Percentiles rank a stretch among this genome's conserved stretches.
Conservation (phyloP, 2,888 invertebrate species). For the Spicauda simplicius region DNA sequence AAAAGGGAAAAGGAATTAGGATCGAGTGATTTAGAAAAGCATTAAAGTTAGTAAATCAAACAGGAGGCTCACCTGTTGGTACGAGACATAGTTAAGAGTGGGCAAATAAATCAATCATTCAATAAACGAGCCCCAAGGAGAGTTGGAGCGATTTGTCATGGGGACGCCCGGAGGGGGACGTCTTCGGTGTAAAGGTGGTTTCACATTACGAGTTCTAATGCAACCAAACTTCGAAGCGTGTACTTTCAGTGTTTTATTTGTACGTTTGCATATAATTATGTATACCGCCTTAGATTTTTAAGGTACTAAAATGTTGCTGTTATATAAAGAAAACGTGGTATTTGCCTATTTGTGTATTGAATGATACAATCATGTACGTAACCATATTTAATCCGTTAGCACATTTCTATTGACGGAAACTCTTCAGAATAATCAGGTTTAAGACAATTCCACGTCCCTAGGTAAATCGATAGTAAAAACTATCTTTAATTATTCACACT, state of each 20-base stretch:
- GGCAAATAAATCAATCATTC: slow-evolving; percentile 80
- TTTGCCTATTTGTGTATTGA: too few relatives aligned
- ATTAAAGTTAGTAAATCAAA: slow-evolving; percentile 80
- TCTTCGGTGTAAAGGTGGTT: slow-evolving; percentile 33
- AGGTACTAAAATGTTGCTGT: too few relatives aligned
- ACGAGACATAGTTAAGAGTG: slow-evolving; percentile 52
- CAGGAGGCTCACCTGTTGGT: slow-evolving; percentile 73
- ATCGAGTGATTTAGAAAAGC: slow-evolving; percentile 69
- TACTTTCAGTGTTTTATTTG: too few relatives aligned
- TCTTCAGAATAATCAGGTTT: too few relatives aligned
- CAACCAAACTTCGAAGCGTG: not conserved
- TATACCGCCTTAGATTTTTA: not conserved
- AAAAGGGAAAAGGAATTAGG: slow-evolving; percentile 75
- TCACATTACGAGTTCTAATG: slow-evolving; percentile 8
- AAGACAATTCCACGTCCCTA: too few relatives aligned
- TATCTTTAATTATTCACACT: too few relatives aligned
- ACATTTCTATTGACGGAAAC: too few relatives aligned
- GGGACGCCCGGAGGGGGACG: slow-evolving; percentile 40
- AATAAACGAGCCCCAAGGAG: slow-evolving; percentile 62
- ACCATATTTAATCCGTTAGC: too few relatives aligned
- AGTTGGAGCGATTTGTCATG: slow-evolving; percentile 70
- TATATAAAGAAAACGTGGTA: too few relatives aligned
- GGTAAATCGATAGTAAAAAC: too few relatives aligned
- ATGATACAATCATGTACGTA: too few relatives aligned
- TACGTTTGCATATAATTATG: too few relatives aligned